These are phyloP conservation scores for Dendrocincla fuliginosa DNA, from an alignment of 2,797 vertebrate genomes.

Conservation along the genomic window DNA sequence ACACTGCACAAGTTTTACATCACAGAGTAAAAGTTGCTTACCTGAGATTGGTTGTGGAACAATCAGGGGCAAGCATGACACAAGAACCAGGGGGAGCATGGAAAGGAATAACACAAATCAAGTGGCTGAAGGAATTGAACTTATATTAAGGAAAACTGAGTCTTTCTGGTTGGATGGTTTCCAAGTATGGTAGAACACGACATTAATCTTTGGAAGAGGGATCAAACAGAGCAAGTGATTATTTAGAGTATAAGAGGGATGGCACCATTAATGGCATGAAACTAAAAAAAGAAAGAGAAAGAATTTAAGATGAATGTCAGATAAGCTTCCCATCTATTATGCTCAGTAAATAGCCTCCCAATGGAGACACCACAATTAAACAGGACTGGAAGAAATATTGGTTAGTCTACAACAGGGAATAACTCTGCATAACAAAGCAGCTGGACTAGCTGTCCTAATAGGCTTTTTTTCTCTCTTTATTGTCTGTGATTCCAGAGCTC, in stretches of 20 bases:
- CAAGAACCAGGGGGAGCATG: slow-evolving; percentile 29
- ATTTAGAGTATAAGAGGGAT: slow-evolving; percentile 38
- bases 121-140: neutral
- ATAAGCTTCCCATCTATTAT: slow-evolving; percentile 63
- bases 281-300: slow-evolving; percentile 35
- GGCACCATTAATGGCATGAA: slow-evolving; percentile 38
- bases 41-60: neutral
- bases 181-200: slow-evolving; percentile 16
- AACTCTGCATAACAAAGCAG: slow-evolving; percentile 57
- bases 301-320: slow-evolving; percentile 65
- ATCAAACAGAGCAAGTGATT: slow-evolving; percentile 56
- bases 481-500: neutral
- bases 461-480: neutral
- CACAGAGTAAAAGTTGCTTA: neutral
- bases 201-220: slow-evolving; percentile 40
- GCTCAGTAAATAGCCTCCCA: slow-evolving; percentile 60
- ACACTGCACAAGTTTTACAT: neutral
- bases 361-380: slow-evolving; percentile 60
- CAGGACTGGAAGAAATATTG: slow-evolving; percentile 58
- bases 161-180: slow-evolving; percentile 9
- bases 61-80: neutral
- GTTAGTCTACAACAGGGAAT: slow-evolving; percentile 46
- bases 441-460: slow-evolving; percentile 15
- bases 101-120: slow-evolving; percentile 59
- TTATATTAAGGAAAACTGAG: slow-evolving; percentile 27